Evolutionary conservation across 2,888 invertebrate genomes (phyloP).

Genomic region (Mermis nigrescens): DNA sequence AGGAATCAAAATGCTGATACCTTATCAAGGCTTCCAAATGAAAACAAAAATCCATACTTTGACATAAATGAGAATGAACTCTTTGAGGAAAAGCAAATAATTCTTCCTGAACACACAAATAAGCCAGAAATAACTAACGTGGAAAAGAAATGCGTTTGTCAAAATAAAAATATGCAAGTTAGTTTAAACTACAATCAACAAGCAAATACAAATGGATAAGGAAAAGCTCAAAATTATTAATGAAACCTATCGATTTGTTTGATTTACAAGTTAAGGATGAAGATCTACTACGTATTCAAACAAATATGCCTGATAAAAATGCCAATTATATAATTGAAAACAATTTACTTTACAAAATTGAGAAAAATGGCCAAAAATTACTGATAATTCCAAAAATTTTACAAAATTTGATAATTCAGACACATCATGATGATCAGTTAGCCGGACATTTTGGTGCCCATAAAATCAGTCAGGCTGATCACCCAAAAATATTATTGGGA

Average conservation of each 20-base stretch:
- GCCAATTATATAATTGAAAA: neutral
- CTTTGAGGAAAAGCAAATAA: neutral
- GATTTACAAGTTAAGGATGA: too few relatives aligned
- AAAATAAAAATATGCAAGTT: too few relatives aligned
- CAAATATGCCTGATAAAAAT: neutral
- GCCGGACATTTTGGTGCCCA: neutral
- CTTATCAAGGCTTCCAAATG: constrained; percentile 24
- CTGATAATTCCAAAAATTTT: neutral
- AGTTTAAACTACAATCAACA: too few relatives aligned
- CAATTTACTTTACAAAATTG: neutral
- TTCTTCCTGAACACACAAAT: neutral
- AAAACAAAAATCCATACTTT: neutral
- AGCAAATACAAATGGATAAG: too few relatives aligned
- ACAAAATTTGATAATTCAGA: neutral
- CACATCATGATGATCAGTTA: neutral
- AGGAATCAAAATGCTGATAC: constrained; percentile 32
- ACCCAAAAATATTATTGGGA: neutral
- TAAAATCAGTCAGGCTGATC: neutral
- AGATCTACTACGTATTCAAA: too few relatives aligned
- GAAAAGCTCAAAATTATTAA: too few relatives aligned
- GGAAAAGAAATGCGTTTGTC: too few relatives aligned
- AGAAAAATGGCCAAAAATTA: neutral
- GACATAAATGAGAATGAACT: neutral
- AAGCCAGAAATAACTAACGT: too few relatives aligned
- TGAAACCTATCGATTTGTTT: too few relatives aligned